Percentiles rank a stretch among this genome's conserved stretches.
Evolutionary conservation across 2,888 invertebrate genomes (phyloP).

Genomic region (Scrobipalpa costella): DNA sequence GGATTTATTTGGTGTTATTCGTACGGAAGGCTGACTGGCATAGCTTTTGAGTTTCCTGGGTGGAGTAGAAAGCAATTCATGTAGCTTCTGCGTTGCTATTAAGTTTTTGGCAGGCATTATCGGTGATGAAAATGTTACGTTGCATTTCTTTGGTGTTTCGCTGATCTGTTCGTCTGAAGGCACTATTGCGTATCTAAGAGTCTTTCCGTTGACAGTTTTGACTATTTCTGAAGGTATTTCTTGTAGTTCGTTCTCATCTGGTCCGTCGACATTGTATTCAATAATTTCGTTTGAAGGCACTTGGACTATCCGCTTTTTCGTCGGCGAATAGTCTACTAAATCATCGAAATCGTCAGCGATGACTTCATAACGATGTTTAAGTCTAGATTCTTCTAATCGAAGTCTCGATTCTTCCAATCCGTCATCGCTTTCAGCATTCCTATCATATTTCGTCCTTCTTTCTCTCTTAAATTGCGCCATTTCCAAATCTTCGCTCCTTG

Average conservation of each 20-base stretch:
- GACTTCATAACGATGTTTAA: conserved; percentile 78
- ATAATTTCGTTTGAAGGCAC: conserved; percentile 68
- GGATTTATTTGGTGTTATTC: conserved; percentile 64
- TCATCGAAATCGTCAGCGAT: conserved; percentile 76
- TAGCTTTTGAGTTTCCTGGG: conserved; percentile 78
- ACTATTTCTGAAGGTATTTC: conserved; percentile 82
- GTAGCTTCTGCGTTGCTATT: conserved; percentile 87
- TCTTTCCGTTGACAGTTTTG: conserved; percentile 84
- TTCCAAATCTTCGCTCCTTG: conserved; percentile 72
- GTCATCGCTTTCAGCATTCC: conserved; percentile 61
- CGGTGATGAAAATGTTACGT: conserved; percentile 66
- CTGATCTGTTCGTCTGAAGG: conserved; percentile 75
- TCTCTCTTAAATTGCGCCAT: conserved; percentile 70
- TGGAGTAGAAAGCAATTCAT: conserved; percentile 88
- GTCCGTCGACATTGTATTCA: conserved; percentile 80
- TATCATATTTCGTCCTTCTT: conserved; percentile 53
- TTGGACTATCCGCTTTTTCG: conserved; percentile 74
- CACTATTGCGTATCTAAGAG: conserved; percentile 80
- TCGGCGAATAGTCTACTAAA: conserved; percentile 68
- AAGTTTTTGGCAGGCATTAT: conserved; percentile 82
- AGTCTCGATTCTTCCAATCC: conserved; percentile 63
- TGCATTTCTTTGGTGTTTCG: conserved; percentile 50
- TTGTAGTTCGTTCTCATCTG: conserved; percentile 76
- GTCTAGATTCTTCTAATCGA: conserved; percentile 62
- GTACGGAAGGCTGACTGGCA: conserved; percentile 77